phyloP scores from a whole-genome alignment of 2,888 invertebrate species.

The Protonemura montana region DNA sequence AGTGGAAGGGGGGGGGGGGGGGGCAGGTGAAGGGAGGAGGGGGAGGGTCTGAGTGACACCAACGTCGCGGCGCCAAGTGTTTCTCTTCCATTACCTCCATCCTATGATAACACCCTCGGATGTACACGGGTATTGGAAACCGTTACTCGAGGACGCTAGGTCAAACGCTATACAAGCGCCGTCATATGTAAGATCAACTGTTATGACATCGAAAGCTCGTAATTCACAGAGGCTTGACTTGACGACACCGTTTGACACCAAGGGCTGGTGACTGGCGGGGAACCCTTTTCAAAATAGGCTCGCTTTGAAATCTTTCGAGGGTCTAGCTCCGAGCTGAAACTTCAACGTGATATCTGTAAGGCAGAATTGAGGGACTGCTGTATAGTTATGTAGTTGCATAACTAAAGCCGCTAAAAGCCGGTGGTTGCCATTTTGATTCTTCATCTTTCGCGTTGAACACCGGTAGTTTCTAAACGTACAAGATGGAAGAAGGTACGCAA shows the following conservation, averaged over 20 bases:
- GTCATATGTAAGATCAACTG: not conserved
- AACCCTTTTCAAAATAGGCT: not conserved
- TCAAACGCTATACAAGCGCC: not conserved
- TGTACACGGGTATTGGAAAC: constrained; percentile 26
- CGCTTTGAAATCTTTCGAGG: constrained; percentile 12
- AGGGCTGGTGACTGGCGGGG: not conserved
- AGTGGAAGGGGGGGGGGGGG: not conserved
- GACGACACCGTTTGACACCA: not conserved
- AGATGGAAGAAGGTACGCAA: too few relatives aligned
- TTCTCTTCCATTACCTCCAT: constrained; percentile 39
- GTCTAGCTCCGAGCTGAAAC: not conserved
- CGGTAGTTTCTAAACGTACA: too few relatives aligned
- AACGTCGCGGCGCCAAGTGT: constrained; percentile 27
- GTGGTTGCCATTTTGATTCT: too few relatives aligned
- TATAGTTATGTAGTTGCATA: too few relatives aligned
- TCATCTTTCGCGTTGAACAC: too few relatives aligned
- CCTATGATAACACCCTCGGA: constrained; percentile 26
- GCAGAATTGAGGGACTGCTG: too few relatives aligned
- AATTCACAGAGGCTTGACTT: not conserved
- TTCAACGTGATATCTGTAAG: not conserved
- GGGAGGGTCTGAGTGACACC: constrained; percentile 25
- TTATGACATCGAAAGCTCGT: not conserved
- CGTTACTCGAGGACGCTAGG: constrained; percentile 12
- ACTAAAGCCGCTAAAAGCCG: too few relatives aligned
- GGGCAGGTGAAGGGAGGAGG: not conserved